These are phyloP conservation scores for Anguilla anguilla DNA, from an alignment of 2,797 vertebrate species.

Conservation along the genomic window DNA sequence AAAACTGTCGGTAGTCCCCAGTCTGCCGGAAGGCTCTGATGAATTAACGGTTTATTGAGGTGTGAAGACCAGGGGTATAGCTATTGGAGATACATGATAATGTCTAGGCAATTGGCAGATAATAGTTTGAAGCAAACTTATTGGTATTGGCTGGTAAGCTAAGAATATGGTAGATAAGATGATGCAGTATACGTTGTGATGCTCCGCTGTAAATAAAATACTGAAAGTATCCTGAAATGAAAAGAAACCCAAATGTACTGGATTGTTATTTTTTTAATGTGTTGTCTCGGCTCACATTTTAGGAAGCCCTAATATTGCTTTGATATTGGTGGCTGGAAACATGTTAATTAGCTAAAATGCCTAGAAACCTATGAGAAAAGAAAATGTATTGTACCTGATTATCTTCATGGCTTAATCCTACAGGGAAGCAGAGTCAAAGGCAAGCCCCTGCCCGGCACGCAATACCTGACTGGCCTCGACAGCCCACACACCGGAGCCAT, in stretches of 20 bases:
- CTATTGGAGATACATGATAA: background rate
- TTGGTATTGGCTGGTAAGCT: too few relatives aligned
- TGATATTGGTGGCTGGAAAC: background rate
- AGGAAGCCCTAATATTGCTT: background rate
- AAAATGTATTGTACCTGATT: background rate
- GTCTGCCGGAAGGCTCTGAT: background rate
- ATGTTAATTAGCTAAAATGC: background rate
- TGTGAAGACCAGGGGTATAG: slow-evolving; percentile 21
- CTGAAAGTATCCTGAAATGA: background rate
- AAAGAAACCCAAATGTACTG: slow-evolving; percentile 26
- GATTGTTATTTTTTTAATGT: background rate
- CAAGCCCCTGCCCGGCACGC: slow-evolving; percentile 40
- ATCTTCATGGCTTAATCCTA: slow-evolving; percentile 31
- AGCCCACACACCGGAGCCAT: background rate
- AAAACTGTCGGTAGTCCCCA: background rate
- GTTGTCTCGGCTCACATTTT: background rate
- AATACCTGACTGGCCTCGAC: slow-evolving; percentile 24
- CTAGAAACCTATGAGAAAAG: slow-evolving; percentile 10
- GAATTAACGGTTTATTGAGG: slow-evolving; percentile 25
- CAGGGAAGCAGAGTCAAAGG: slow-evolving; percentile 50
- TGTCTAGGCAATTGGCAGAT: too few relatives aligned
- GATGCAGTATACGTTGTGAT: too few relatives aligned
- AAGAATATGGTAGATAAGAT: too few relatives aligned
- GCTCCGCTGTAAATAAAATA: background rate
- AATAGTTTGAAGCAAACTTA: too few relatives aligned